phyloP scores from a whole-genome alignment of 2,888 invertebrate genomes.

The Crepidodera aurea region DNA sequence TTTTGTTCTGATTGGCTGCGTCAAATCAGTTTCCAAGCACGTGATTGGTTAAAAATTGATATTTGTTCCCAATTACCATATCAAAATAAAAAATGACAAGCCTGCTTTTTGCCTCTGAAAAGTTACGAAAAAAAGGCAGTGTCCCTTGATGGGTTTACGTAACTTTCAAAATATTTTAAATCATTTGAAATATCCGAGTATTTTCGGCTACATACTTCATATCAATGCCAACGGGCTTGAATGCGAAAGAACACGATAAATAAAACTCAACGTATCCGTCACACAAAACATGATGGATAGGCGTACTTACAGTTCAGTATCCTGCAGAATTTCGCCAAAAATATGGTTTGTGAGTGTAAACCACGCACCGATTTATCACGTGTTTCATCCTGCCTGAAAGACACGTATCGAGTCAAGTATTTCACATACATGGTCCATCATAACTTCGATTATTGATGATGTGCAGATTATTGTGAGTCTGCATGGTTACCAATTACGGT shows the following conservation, averaged over 20 bases:
- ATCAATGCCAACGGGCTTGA: slow-evolving; percentile 18
- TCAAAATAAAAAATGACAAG: no score
- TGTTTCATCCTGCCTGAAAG: slow-evolving; percentile 11
- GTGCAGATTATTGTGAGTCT: not conserved
- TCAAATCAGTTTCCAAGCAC: no score
- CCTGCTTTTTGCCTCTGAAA: no score
- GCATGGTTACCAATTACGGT: not conserved
- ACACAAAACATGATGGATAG: slow-evolving; percentile 30
- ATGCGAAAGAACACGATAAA: slow-evolving; percentile 23
- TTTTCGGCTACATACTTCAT: slow-evolving; percentile 12
- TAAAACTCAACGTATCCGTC: slow-evolving; percentile 27
- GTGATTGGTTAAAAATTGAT: no score
- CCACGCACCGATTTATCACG: slow-evolving; percentile 28
- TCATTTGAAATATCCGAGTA: slow-evolving; percentile 3
- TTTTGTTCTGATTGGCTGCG: no score
- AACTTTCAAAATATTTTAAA: slow-evolving; percentile 8
- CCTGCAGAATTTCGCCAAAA: slow-evolving; percentile 24
- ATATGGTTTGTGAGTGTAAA: slow-evolving; percentile 21
- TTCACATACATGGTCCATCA: not conserved
- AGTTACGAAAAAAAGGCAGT: no score
- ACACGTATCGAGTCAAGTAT: slow-evolving; percentile 11
- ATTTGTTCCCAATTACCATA: no score
- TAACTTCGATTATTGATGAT: not conserved
- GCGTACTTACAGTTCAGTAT: slow-evolving; percentile 22
- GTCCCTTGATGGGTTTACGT: no score